Conservation (phyloP, 2,113 vertebrate genomes). For the Sceloporus tristichus region DNA sequence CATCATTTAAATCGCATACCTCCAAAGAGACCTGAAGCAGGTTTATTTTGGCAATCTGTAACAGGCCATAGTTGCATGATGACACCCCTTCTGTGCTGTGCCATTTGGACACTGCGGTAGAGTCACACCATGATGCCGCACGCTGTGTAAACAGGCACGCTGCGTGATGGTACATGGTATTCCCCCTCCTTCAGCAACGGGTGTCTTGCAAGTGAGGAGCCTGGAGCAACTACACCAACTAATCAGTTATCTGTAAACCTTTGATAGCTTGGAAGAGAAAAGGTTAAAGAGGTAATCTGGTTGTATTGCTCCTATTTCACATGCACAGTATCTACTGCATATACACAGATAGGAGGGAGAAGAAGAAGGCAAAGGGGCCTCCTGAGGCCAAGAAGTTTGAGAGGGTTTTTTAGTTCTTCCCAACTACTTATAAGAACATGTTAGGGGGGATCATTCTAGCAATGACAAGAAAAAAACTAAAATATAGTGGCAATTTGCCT, state of each 20-base stretch:
- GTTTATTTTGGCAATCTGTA: no score
- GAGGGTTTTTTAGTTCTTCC: slow-evolving; percentile 5
- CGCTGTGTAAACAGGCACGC: no score
- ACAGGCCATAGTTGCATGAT: no score
- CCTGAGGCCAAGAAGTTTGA: background rate
- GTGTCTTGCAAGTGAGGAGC: no score
- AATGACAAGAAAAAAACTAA: slow-evolving; percentile 19
- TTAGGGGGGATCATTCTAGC: background rate
- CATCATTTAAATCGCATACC: no score
- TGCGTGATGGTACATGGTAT: no score
- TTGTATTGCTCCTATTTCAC: background rate
- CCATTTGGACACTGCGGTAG: no score
- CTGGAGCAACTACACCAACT: no score
- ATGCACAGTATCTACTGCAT: background rate
- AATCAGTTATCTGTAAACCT: background rate
- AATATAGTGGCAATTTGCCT: slow-evolving; percentile 24
- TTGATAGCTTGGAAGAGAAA: background rate
- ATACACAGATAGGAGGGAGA: background rate
- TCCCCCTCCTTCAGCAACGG: no score
- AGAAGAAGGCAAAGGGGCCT: background rate
- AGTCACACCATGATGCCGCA: no score
- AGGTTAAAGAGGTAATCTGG: background rate
- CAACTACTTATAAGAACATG: slow-evolving; percentile 8
- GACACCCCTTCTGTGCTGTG: no score
- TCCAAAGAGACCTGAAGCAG: no score